Conservation (phyloP, 1,140 invertebrate species). For the Bombus confusus region DNA sequence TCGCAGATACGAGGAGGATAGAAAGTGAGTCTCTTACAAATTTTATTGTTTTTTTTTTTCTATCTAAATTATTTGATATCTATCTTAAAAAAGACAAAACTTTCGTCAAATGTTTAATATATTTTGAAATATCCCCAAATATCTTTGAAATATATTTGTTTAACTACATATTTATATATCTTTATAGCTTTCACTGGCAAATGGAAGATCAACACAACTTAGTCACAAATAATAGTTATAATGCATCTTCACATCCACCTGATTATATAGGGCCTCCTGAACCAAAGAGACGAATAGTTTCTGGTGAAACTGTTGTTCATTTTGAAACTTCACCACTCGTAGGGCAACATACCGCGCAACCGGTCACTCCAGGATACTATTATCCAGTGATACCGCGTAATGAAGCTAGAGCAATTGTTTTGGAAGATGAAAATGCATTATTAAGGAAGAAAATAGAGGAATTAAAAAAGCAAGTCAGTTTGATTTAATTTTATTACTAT, state of each 20-base stretch:
- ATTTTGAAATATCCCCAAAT: not conserved
- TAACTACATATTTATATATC: not conserved
- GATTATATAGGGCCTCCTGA: slow-evolving; percentile 78
- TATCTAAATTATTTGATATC: no score
- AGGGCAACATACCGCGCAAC: slow-evolving; percentile 74
- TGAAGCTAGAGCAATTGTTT: slow-evolving; percentile 82
- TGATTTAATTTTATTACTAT: slow-evolving; percentile 21
- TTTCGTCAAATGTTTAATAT: not conserved
- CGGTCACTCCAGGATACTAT: slow-evolving; percentile 77
- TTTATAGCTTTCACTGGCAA: slow-evolving; percentile 76
- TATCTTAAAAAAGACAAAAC: not conserved
- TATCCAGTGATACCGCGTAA: slow-evolving; percentile 80
- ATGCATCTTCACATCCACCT: slow-evolving; percentile 71
- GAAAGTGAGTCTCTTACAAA: slow-evolving; percentile 67
- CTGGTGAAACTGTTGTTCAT: slow-evolving; percentile 78
- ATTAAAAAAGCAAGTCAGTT: slow-evolving; percentile 86
- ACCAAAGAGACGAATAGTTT: slow-evolving; percentile 77
- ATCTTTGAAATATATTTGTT: not conserved
- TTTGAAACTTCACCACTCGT: slow-evolving; percentile 77
- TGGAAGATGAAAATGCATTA: slow-evolving; percentile 90
- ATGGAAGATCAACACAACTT: slow-evolving; percentile 77
- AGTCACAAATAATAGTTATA: slow-evolving; percentile 72
- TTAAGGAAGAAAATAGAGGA: slow-evolving; percentile 89
- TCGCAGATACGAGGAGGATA: slow-evolving; percentile 77
- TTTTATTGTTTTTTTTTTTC: not conserved